Conservation (phyloP, 1,140 invertebrate genomes). For the Copidosoma floridanum region DNA sequence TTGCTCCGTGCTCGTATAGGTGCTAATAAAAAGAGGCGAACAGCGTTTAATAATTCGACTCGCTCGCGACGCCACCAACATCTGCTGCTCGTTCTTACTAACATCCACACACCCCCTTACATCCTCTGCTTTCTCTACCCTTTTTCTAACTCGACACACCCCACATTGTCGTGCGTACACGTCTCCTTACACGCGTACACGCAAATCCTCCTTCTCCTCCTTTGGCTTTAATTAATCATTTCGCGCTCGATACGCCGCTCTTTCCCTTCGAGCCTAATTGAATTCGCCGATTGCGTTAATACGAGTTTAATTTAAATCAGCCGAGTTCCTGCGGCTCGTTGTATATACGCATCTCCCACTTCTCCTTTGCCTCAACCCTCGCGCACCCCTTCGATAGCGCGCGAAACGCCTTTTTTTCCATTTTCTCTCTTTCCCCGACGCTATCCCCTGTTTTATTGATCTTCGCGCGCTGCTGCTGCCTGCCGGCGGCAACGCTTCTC, state of each 20-base stretch:
- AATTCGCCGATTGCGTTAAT: constrained; percentile 51
- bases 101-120: constrained; percentile 44
- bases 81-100: too few species aligned
- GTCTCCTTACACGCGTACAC: background rate
- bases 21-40: background rate
- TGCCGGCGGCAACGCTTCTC: constrained; percentile 34
- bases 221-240: constrained; percentile 55
- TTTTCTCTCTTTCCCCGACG: constrained; percentile 44
- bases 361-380: constrained; percentile 28
- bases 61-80: constrained; percentile 49
- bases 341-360: constrained; percentile 23
- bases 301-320: constrained; percentile 51
- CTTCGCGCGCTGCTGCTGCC: constrained; percentile 25
- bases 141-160: background rate
- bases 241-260: constrained; percentile 53
- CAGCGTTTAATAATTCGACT: constrained; percentile 52
- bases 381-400: too few species aligned
- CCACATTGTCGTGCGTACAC: too few species aligned
- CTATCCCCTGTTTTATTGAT: constrained; percentile 51
- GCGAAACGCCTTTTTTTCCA: constrained; percentile 31
- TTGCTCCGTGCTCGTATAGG: too few species aligned
- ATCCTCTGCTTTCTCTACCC: constrained; percentile 29
- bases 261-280: constrained; percentile 46
- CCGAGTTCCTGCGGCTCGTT: constrained; percentile 35
- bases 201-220: constrained; percentile 21